Evolutionary conservation across 2,113 vertebrate genomes (phyloP).

Genomic region (Isurus oxyrinchus): DNA sequence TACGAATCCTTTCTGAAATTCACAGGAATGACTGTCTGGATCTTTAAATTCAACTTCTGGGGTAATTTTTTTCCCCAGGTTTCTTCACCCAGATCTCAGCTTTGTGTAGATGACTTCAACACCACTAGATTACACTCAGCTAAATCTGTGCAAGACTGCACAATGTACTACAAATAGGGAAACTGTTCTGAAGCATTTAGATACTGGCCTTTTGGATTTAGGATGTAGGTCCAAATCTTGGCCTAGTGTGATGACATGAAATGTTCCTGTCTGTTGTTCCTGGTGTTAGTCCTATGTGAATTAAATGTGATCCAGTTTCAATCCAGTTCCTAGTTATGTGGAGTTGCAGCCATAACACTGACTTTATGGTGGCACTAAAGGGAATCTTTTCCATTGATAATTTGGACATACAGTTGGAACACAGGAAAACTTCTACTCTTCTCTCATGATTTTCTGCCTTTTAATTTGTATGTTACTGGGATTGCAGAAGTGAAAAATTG

Average conservation of each 20-base stretch:
- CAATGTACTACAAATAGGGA: neutral
- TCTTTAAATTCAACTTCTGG: neutral
- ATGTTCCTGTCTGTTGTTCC: neutral
- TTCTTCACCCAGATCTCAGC: neutral
- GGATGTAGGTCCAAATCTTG: neutral
- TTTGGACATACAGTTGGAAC: neutral
- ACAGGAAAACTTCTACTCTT: too few relatives aligned
- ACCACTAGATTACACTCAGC: neutral
- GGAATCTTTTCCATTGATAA: neutral
- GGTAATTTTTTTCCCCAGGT: neutral
- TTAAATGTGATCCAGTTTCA: neutral
- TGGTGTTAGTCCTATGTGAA: neutral
- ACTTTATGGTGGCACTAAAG: neutral
- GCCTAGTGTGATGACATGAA: neutral
- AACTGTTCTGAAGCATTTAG: neutral
- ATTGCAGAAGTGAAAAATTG: neutral
- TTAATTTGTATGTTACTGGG: neutral
- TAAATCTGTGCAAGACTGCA: neutral
- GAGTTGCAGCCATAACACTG: neutral
- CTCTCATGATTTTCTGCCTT: too few relatives aligned
- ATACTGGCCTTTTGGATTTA: neutral
- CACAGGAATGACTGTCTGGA: neutral
- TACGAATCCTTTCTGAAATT: neutral
- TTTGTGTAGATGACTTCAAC: neutral
- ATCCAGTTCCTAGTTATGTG: neutral